Conservation (phyloP, 2,113 vertebrate genomes). For the Edolisoma coerulescens region DNA sequence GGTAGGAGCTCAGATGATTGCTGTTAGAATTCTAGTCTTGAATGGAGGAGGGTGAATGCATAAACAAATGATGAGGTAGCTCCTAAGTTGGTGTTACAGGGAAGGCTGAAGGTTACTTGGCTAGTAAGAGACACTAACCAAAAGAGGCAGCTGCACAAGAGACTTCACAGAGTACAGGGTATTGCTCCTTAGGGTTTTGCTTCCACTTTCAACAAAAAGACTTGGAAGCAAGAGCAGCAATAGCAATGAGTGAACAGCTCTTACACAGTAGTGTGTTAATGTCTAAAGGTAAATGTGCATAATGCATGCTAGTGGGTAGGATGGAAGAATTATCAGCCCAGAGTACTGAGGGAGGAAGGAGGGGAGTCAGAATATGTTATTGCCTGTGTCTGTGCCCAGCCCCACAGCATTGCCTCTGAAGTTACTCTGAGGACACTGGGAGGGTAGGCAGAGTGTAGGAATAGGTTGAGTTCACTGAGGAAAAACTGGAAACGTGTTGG, state of each 20-base stretch:
- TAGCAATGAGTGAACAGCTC: neutral
- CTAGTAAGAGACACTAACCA: neutral
- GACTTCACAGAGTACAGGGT: neutral
- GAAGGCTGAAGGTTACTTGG: neutral
- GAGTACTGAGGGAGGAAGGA: accelerated
- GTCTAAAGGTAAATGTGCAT: neutral
- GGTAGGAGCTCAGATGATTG: neutral
- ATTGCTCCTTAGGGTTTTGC: neutral
- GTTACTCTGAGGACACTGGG: neutral
- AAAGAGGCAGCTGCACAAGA: neutral
- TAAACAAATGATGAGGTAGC: neutral
- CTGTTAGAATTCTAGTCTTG: neutral
- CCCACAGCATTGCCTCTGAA: neutral
- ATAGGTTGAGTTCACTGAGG: neutral
- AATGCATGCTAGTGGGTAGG: neutral
- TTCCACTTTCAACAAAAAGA: neutral
- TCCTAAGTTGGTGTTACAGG: neutral
- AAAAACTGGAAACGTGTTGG: neutral
- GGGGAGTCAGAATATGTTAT: too few species aligned
- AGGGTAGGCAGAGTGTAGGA: neutral
- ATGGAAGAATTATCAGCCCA: neutral
- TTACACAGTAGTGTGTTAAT: neutral
- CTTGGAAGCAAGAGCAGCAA: neutral
- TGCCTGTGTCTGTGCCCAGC: neutral
- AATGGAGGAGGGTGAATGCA: neutral